Evolutionary conservation across 2,113 vertebrate species (phyloP).

Genomic region (Edolisoma coerulescens): DNA sequence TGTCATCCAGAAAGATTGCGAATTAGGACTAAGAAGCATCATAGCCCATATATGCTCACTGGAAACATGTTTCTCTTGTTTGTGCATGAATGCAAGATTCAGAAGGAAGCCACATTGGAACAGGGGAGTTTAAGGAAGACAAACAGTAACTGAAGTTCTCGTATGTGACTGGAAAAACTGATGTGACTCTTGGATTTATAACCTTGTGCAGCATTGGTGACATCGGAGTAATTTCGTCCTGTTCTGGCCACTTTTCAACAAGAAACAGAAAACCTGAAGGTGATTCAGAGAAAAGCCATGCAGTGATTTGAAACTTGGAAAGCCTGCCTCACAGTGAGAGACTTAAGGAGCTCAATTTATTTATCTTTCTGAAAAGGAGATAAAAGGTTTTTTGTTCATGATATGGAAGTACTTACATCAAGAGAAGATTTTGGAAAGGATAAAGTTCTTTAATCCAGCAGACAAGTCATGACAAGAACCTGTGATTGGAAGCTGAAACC

Average conservation of each 20-base stretch:
- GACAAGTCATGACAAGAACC: slow-evolving; percentile 2
- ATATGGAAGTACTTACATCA: slow-evolving; percentile 36
- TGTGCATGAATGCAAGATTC: neutral
- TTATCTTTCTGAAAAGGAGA: slow-evolving; percentile 44
- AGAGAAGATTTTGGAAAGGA: slow-evolving; percentile 39
- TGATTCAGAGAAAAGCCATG: slow-evolving; percentile 15
- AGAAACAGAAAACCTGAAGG: neutral
- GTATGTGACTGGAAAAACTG: neutral
- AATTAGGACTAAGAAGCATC: neutral
- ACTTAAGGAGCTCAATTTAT: slow-evolving; percentile 47
- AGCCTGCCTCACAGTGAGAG: slow-evolving; percentile 7
- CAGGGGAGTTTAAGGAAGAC: neutral
- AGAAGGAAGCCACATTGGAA: neutral
- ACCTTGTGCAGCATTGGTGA: neutral
- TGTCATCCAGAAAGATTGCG: neutral
- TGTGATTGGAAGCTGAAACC: slow-evolving; percentile 17
- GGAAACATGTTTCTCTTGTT: neutral
- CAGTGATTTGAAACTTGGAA: slow-evolving; percentile 2
- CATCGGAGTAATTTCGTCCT: neutral
- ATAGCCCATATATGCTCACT: neutral
- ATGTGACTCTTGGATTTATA: neutral
- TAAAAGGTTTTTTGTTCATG: slow-evolving; percentile 46
- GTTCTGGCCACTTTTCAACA: neutral
- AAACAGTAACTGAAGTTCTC: neutral
- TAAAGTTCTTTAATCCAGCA: slow-evolving; percentile 33